Conservation (phyloP, 2,797 vertebrate genomes). For the Gymnothorax javanicus region DNA sequence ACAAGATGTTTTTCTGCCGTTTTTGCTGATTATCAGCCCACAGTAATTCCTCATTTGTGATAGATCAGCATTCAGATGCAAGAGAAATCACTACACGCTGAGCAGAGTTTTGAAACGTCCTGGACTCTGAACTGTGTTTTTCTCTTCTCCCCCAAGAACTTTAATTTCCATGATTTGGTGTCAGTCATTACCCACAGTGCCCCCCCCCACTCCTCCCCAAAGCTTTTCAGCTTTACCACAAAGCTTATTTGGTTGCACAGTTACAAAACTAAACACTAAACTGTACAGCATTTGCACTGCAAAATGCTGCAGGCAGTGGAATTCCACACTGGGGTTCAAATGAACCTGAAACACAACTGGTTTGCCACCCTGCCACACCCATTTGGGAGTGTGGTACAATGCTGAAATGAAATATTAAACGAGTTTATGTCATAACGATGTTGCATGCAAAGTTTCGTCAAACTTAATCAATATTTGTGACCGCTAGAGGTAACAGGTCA, state of each 20-base stretch:
- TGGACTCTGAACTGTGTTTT: constrained; percentile 21
- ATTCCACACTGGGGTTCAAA: not conserved
- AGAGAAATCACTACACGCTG: not conserved
- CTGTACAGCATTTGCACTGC: not conserved
- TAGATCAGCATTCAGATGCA: constrained; percentile 1
- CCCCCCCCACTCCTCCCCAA: not conserved
- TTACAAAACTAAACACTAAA: constrained; percentile 7
- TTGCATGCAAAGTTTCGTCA: no score
- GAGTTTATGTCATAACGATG: no score
- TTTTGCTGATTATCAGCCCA: not conserved
- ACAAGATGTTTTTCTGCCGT: not conserved
- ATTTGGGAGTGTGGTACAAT: no score
- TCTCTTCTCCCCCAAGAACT: constrained; percentile 7
- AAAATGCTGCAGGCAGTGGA: not conserved
- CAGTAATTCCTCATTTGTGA: not conserved
- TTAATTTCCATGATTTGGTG: constrained; percentile 4
- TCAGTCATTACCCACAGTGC: not conserved
- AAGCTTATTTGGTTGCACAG: constrained; percentile 3
- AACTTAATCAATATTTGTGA: no score
- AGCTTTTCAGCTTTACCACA: not conserved
- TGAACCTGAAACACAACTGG: no score
- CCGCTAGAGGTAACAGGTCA: no score
- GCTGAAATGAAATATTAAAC: no score
- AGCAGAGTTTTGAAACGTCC: constrained; percentile 4
- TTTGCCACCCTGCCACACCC: no score